phyloP scores from a whole-genome alignment of 2,797 vertebrate species.

The Amazona ochrocephala region DNA sequence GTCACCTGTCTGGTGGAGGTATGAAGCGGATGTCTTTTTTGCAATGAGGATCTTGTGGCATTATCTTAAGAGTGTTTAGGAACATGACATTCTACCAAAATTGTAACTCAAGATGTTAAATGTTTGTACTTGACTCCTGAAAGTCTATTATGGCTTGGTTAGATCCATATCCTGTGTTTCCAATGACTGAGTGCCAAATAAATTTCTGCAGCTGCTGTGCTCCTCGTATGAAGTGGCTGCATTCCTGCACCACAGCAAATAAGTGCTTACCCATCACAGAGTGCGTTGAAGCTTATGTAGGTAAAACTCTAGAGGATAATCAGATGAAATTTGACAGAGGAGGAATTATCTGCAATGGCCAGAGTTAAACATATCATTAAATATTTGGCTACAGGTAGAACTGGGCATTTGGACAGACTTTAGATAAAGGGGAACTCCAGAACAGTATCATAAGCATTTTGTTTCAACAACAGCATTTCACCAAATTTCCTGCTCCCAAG shows the following conservation, averaged over 20 bases:
- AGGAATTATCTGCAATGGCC: neutral
- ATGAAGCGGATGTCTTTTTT: constrained; percentile 35
- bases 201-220: neutral
- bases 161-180: neutral
- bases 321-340: neutral
- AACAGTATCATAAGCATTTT: neutral
- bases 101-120: neutral
- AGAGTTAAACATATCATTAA: neutral
- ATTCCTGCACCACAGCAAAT: neutral
- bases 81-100: neutral
- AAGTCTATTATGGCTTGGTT: neutral
- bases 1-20: neutral
- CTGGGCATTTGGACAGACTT: neutral
- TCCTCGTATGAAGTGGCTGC: neutral
- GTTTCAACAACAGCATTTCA: neutral
- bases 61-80: constrained; percentile 3
- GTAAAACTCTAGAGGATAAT: neutral
- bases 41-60: neutral
- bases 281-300: neutral
- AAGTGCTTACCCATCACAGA: neutral
- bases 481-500: neutral
- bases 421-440: constrained; percentile 39
- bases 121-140: neutral
- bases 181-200: neutral
- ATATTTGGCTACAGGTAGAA: neutral